phyloP scores from a whole-genome alignment of 2,888 invertebrate species.

The Drosophila trichaetosa region DNA sequence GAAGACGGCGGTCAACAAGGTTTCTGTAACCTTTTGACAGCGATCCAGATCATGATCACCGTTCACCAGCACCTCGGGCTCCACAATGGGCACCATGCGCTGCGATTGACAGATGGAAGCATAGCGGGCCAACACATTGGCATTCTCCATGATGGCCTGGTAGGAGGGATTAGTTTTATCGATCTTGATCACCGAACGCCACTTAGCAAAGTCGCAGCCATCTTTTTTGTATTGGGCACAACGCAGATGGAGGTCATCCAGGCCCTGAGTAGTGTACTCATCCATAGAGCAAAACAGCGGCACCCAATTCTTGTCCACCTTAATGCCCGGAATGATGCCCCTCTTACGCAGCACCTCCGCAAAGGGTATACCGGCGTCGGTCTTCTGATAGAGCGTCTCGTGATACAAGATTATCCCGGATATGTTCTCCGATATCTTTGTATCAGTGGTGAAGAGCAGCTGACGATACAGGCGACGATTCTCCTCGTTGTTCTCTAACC shows the following conservation, averaged over 20 bases:
- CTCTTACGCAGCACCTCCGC: conserved; percentile 93
- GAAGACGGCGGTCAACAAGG: conserved; percentile 96
- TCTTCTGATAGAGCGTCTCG: conserved; percentile 98
- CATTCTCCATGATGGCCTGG: conserved; percentile 96
- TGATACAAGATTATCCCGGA: conserved; percentile 99
- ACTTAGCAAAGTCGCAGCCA: conserved; percentile 98
- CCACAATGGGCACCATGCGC: conserved; percentile 98
- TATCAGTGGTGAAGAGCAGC: conserved; percentile 93
- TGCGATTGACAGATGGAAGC: conserved; percentile 98
- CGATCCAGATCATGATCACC: conserved; percentile 97
- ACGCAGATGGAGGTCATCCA: conserved; percentile 96
- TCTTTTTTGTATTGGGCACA: conserved; percentile 98
- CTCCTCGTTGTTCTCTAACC: conserved; percentile 96
- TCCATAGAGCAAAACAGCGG: conserved; percentile 96
- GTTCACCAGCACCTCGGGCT: conserved; percentile 98
- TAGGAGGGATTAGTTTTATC: conserved; percentile 95
- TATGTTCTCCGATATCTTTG: conserved; percentile 91
- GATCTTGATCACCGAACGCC: conserved; percentile 98
- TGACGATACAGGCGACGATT: conserved; percentile 94
- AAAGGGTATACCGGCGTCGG: conserved; percentile 93
- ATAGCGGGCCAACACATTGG: conserved; percentile 97
- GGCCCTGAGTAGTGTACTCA: conserved; percentile 98
- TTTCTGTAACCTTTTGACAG: conserved; percentile 97
- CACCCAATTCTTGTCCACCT: conserved; percentile 98
- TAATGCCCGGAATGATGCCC: conserved; percentile 97